Evolutionary conservation across 2,888 invertebrate genomes (phyloP).

Genomic region (Drosophila demipolita): DNA sequence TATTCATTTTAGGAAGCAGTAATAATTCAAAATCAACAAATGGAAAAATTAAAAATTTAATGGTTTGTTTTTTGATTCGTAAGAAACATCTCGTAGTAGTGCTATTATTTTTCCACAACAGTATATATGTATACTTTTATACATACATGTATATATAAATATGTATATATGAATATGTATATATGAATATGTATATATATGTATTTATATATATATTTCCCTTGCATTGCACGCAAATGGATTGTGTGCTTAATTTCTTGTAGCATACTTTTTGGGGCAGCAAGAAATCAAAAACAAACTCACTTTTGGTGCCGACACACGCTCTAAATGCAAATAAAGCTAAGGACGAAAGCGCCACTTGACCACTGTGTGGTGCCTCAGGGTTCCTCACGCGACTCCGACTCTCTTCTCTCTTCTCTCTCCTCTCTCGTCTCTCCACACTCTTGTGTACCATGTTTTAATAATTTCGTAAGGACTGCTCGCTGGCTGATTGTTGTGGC

Average conservation of each 20-base stretch:
- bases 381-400: constrained; percentile 72
- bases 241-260: constrained; percentile 72
- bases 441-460: constrained; percentile 47
- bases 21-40: neutral
- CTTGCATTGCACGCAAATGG: constrained; percentile 70
- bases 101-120: neutral
- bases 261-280: constrained; percentile 64
- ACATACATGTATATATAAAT: no score
- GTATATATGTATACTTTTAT: neutral
- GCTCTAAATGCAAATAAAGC: constrained; percentile 76
- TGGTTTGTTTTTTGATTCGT: no score
- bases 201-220: constrained; percentile 30
- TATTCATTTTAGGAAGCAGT: neutral
- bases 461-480: constrained; percentile 62
- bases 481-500: constrained; percentile 59
- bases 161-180: neutral
- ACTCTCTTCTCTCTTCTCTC: neutral
- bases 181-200: neutral
- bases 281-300: constrained; percentile 55
- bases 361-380: constrained; percentile 60
- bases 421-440: neutral
- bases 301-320: constrained; percentile 40
- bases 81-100: no score
- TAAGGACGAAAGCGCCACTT: constrained; percentile 63
- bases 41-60: no score